These are phyloP conservation scores for Damaliscus lunatus DNA, from an alignment of 2,113 vertebrate genomes.

Conservation along the genomic window DNA sequence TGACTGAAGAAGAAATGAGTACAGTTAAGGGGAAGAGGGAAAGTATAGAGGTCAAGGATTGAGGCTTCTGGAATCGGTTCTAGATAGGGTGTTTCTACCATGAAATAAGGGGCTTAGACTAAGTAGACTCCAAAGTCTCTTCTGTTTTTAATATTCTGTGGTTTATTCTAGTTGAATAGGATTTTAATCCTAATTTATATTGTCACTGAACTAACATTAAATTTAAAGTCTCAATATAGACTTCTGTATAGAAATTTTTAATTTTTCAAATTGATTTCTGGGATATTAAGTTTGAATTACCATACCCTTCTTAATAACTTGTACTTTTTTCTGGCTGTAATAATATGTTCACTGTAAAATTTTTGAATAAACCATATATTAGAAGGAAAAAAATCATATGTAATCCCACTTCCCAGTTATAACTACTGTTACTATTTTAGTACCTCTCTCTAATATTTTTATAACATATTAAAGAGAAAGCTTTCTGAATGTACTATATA, in stretches of 20 bases:
- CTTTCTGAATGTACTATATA: not conserved
- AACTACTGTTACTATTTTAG: conserved; percentile 4
- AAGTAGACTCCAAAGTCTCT: not conserved
- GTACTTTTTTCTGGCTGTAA: not conserved
- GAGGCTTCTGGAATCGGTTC: not conserved
- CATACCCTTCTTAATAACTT: not conserved
- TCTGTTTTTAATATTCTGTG: not conserved
- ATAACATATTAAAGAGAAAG: not conserved
- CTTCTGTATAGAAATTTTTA: not conserved
- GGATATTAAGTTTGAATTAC: not conserved
- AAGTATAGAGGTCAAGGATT: not conserved
- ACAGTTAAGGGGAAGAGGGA: not conserved
- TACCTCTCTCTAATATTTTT: not conserved
- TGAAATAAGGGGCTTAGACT: not conserved
- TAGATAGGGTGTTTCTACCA: not conserved
- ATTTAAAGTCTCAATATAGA: not conserved
- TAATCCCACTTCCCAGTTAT: not conserved
- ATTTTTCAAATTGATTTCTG: not conserved
- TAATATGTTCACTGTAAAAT: not conserved
- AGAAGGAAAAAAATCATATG: not conserved
- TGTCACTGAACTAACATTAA: not conserved
- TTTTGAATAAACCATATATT: not conserved
- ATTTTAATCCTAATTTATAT: not conserved
- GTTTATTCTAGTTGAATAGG: not conserved
- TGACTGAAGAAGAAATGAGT: not conserved